These are phyloP conservation scores for Carduelis carduelis DNA, from an alignment of 2,797 vertebrate genomes.

Conservation along the genomic window DNA sequence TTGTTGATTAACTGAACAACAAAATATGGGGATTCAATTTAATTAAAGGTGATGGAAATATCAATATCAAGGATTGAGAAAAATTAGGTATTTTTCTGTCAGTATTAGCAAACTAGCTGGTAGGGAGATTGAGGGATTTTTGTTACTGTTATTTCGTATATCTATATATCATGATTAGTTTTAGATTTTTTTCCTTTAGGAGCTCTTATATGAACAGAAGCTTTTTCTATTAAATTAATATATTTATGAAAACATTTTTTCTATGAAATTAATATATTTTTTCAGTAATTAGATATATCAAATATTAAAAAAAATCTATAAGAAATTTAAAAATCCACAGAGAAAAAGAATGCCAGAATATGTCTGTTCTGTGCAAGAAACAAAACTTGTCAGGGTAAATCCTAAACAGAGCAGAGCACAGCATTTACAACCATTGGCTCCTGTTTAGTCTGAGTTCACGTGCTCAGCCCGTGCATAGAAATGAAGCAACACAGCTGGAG, in stretches of 20 bases:
- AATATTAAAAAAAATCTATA: background rate
- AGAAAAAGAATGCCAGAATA: background rate
- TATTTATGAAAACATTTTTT: background rate
- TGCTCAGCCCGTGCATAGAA: background rate
- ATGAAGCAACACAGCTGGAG: constrained; percentile 25
- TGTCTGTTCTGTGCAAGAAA: background rate
- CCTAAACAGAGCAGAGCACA: background rate
- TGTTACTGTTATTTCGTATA: background rate
- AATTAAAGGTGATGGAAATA: background rate
- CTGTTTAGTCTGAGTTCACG: background rate
- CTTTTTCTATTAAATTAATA: background rate
- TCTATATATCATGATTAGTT: background rate
- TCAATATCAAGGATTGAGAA: background rate
- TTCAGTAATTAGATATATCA: background rate
- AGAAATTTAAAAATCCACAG: too few species aligned
- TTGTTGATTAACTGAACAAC: background rate
- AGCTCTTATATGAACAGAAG: background rate
- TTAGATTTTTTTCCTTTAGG: background rate
- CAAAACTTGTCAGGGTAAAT: background rate
- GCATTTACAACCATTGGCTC: background rate
- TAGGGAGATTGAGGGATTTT: rapidly evolving
- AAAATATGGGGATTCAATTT: background rate
- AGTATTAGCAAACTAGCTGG: background rate
- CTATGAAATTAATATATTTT: background rate
- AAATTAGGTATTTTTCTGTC: background rate